Conservation (phyloP, 2,113 vertebrate species). For the Gallinago media region DNA sequence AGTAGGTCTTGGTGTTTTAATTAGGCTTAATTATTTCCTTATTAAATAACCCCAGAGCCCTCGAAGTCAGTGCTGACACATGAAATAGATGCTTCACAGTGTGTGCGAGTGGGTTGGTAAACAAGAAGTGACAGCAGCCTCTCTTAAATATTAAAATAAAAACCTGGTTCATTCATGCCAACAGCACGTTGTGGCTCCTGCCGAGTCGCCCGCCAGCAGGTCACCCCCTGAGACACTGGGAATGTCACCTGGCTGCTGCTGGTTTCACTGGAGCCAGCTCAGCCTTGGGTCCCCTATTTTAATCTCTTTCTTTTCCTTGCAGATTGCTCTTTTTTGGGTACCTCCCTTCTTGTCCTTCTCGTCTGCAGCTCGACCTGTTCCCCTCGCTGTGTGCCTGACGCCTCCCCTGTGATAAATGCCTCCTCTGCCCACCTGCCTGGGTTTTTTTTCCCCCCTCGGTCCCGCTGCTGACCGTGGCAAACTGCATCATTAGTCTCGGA, state of each 20-base stretch:
- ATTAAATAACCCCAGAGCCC: not conserved
- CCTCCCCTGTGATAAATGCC: not conserved
- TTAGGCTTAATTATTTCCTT: conserved; percentile 5
- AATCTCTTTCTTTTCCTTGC: not conserved
- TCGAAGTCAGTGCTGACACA: not conserved
- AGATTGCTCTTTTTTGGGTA: no score
- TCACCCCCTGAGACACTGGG: rapidly evolving
- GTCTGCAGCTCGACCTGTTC: rapidly evolving
- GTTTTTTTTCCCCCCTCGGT: no score
- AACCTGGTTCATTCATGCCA: rapidly evolving
- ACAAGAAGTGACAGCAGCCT: not conserved
- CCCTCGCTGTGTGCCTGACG: rapidly evolving
- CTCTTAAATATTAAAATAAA: not conserved
- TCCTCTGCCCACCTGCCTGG: not conserved
- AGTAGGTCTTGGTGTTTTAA: not conserved
- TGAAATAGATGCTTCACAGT: rapidly evolving
- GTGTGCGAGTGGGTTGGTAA: rapidly evolving
- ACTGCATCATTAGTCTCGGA: not conserved
- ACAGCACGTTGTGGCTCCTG: rapidly evolving
- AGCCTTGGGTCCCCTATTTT: rapidly evolving
- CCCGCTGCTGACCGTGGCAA: not conserved
- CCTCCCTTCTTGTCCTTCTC: rapidly evolving
- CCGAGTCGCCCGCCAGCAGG: rapidly evolving
- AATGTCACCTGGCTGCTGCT: not conserved
- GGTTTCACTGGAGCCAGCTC: not conserved